Percentiles rank a stretch among this genome's conserved stretches.
Evolutionary conservation across 2,113 vertebrate species (phyloP).

Genomic region (Merops nubicus): DNA sequence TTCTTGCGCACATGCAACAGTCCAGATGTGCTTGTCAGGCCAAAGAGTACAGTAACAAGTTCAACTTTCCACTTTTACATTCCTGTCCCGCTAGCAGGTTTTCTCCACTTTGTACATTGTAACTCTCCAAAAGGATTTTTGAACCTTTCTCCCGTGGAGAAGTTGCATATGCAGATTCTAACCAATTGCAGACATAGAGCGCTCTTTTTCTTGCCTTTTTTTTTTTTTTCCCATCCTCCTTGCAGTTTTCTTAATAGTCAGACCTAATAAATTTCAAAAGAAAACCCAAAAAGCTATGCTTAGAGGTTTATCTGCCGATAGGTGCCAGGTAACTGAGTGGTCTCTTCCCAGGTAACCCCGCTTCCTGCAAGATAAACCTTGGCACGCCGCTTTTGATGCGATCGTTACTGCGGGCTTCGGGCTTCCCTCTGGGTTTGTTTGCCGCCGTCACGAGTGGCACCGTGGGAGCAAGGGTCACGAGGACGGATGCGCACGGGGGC

Average conservation of each 20-base stretch:
- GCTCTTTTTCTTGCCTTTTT: too few species aligned
- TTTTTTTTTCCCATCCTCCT: rapidly evolving
- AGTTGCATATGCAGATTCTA: background rate
- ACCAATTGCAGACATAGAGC: background rate
- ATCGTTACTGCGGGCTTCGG: background rate
- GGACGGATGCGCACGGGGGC: too few species aligned
- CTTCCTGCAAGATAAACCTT: background rate
- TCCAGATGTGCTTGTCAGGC: background rate
- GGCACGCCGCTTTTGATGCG: background rate
- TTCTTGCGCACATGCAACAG: background rate
- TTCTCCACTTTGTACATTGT: rapidly evolving
- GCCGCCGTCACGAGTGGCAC: background rate
- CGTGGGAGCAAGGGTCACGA: background rate
- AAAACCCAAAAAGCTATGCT: background rate
- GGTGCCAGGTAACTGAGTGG: background rate
- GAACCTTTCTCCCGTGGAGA: background rate
- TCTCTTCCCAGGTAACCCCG: background rate
- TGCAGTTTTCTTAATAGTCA: background rate
- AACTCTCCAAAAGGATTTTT: background rate
- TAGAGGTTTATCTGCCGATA: background rate
- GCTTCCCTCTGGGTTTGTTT: background rate
- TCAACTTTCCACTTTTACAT: background rate
- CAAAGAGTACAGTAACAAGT: background rate
- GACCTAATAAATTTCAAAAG: background rate
- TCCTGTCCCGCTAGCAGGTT: background rate